Percentiles rank a stretch among this genome's conserved stretches.
These are phyloP conservation scores for Punctoribates punctum DNA, from an alignment of 2,888 invertebrate genomes.

Conservation along the genomic window DNA sequence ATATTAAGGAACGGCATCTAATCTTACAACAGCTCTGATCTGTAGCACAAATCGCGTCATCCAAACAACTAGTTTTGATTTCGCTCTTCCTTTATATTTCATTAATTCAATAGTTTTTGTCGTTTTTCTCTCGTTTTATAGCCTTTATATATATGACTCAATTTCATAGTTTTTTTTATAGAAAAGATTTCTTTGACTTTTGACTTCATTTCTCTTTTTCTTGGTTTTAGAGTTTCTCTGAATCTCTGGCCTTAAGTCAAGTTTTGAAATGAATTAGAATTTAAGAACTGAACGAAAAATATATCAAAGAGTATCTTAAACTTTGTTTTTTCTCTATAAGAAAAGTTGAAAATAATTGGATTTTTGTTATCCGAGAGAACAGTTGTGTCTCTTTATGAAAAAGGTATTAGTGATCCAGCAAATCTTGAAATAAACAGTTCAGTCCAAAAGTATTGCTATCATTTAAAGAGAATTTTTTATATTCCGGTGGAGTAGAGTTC, in stretches of 20 bases:
- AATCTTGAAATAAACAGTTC: not conserved
- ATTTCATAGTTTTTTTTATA: not conserved
- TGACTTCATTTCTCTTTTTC: not conserved
- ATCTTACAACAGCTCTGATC: not conserved
- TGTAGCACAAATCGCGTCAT: not conserved
- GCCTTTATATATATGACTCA: not conserved
- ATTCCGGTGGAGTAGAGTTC: not conserved
- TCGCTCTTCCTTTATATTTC: conserved; percentile 14
- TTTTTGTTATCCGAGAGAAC: conserved; percentile 3
- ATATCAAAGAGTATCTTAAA: not conserved
- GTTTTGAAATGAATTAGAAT: not conserved
- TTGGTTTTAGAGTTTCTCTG: not conserved
- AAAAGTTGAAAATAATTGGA: conserved; percentile 23
- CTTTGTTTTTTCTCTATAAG: not conserved
- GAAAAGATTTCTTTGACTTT: not conserved
- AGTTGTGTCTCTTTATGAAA: not conserved
- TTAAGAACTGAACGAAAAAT: not conserved
- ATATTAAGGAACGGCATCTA: not conserved
- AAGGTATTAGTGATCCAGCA: not conserved
- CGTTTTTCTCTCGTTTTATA: not conserved
- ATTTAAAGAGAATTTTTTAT: not conserved
- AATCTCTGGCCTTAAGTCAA: not conserved
- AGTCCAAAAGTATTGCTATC: not conserved
- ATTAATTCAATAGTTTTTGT: conserved; percentile 12
- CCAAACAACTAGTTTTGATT: conserved; percentile 17